Conservation (phyloP, 2,888 invertebrate species). For the Mesorhabditis belari region DNA sequence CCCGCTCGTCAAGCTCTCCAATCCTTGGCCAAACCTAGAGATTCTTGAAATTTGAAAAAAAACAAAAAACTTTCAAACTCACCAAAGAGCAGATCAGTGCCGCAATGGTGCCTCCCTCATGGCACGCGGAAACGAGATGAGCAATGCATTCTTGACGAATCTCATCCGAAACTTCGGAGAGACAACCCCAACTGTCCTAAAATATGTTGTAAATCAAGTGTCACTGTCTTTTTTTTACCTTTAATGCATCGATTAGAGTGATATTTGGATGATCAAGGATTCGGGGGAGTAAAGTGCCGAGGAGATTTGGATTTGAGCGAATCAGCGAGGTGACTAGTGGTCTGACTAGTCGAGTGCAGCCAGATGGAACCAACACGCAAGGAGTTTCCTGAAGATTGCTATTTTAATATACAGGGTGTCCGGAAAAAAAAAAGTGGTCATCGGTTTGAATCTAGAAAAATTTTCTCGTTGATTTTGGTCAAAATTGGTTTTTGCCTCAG, state of each 20-base stretch:
- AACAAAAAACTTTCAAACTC: background rate
- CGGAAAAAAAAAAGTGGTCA: too few relatives aligned
- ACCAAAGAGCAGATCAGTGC: background rate
- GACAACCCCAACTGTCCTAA: conserved; percentile 2
- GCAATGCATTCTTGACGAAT: background rate
- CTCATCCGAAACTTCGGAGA: background rate
- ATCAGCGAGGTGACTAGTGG: conserved; percentile 6
- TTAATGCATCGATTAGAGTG: conserved; percentile 4
- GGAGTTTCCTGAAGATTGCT: conserved; percentile 11
- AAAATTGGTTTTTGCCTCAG: too few relatives aligned
- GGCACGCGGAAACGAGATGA: background rate
- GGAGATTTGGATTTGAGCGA: conserved; percentile 3
- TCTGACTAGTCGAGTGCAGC: conserved; percentile 4
- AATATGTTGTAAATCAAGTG: background rate
- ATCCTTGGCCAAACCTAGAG: conserved; percentile 14
- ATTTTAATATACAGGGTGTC: too few relatives aligned
- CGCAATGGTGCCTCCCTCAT: background rate
- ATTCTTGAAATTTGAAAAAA: too few relatives aligned
- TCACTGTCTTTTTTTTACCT: too few relatives aligned
- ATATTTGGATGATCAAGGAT: conserved; percentile 9
- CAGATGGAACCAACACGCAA: conserved; percentile 15
- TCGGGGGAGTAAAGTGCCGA: conserved; percentile 7
- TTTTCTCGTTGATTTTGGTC: too few relatives aligned
- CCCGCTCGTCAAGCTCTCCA: conserved; percentile 10
- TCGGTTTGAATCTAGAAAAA: too few relatives aligned